phyloP scores from a whole-genome alignment of 2,797 vertebrate genomes.

The Acanthornis magna region DNA sequence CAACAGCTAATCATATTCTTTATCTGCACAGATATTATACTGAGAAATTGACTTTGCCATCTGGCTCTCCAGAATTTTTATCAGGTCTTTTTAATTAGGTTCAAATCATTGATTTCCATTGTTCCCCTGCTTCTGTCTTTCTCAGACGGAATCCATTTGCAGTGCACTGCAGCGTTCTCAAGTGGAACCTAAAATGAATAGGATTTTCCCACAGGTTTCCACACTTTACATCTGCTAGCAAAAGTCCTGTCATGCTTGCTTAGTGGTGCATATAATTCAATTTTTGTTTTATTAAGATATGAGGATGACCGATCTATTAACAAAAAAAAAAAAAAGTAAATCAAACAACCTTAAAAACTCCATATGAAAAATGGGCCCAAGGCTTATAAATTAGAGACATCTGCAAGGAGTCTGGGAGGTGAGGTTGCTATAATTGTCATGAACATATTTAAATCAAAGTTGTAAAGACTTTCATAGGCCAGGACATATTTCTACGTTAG shows the following conservation, averaged over 20 bases:
- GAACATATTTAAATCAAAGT: not conserved
- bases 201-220: conserved; percentile 79
- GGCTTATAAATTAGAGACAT: conserved; percentile 33
- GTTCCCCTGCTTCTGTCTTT: conserved; percentile 62
- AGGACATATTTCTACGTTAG: not conserved
- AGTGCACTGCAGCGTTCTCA: conserved; percentile 44
- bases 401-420: not conserved
- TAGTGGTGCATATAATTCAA: conserved; percentile 79
- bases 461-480: not conserved
- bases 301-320: conserved; percentile 71
- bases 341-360: conserved; percentile 27
- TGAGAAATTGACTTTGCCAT: conserved; percentile 73
- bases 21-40: conserved; percentile 49
- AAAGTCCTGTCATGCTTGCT: conserved; percentile 83
- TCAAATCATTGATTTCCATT: conserved; percentile 73
- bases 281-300: conserved; percentile 88
- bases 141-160: conserved; percentile 61
- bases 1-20: conserved; percentile 66
- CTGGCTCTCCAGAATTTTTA: conserved; percentile 72
- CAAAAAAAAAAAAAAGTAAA: not conserved
- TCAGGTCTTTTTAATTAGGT: conserved; percentile 75
- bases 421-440: not conserved
- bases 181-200: conserved; percentile 68
- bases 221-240: conserved; percentile 85
- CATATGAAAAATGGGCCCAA: conserved; percentile 26